Evolutionary conservation across 2,797 vertebrate genomes (phyloP).

Genomic region (Alcedo quadribrachys): DNA sequence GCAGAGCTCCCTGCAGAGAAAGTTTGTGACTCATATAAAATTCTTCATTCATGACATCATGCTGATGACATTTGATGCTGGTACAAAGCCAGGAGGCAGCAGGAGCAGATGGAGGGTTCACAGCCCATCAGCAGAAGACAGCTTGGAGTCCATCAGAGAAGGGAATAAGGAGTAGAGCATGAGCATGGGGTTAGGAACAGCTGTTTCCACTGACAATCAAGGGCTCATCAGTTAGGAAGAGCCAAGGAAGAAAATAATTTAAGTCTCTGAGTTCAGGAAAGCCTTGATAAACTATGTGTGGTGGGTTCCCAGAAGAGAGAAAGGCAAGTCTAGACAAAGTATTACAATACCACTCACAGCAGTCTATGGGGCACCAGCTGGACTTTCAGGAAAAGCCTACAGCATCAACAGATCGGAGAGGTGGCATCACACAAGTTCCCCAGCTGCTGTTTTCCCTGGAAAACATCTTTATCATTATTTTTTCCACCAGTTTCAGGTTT

Average conservation of each 20-base stretch:
- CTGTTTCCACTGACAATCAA: background rate
- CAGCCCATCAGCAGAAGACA: background rate
- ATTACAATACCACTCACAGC: background rate
- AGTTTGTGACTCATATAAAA: background rate
- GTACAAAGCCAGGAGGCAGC: background rate
- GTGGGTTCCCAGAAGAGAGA: background rate
- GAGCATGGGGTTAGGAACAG: background rate
- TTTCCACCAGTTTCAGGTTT: background rate
- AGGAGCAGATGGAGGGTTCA: background rate
- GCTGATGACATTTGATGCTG: background rate
- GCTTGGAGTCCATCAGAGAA: background rate
- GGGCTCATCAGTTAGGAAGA: background rate
- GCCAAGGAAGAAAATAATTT: background rate
- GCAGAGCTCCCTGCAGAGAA: background rate
- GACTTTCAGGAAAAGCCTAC: background rate
- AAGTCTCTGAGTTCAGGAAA: background rate
- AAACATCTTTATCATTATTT: background rate
- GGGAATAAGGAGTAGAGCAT: accelerated
- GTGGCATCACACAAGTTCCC: background rate
- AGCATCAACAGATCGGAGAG: background rate
- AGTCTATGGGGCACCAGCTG: background rate
- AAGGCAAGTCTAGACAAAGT: background rate
- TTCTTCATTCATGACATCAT: background rate
- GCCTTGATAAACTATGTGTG: background rate
- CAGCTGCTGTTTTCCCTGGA: background rate